Conservation (phyloP, 2,888 invertebrate genomes). For the Plemyria rubiginata region DNA sequence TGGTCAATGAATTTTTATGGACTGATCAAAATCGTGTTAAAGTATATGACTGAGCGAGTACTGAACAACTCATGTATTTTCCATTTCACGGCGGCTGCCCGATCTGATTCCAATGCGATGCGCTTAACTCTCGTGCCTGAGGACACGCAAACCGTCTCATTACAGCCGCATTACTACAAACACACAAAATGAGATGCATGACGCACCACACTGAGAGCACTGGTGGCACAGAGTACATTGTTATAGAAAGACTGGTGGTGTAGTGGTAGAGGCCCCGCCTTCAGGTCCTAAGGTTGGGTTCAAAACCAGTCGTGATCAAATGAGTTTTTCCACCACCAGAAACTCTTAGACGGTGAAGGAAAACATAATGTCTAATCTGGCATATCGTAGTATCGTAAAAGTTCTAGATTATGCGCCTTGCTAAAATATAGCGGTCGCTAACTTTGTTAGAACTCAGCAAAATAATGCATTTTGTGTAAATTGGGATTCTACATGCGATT, state of each 20-base stretch:
- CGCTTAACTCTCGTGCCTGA: constrained; percentile 2
- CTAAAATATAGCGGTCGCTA: neutral
- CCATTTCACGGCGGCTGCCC: constrained; percentile 22
- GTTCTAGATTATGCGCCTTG: neutral
- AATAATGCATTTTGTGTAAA: neutral
- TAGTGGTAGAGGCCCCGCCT: too few relatives aligned
- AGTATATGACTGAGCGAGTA: constrained; percentile 5
- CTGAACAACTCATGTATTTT: constrained; percentile 16
- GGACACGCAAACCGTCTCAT: neutral
- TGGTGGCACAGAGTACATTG: too few relatives aligned
- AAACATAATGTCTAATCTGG: too few relatives aligned
- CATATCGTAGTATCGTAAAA: too few relatives aligned
- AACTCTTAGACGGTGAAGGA: too few relatives aligned
- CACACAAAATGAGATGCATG: too few relatives aligned
- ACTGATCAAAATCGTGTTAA: constrained; percentile 20
- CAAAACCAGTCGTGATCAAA: too few relatives aligned
- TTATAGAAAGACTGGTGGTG: too few relatives aligned
- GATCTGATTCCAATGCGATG: constrained; percentile 9
- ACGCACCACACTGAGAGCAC: too few relatives aligned
- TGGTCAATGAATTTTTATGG: constrained; percentile 20
- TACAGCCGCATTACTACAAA: neutral
- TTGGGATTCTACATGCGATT: too few relatives aligned
- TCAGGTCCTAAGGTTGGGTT: too few relatives aligned
- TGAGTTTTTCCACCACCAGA: too few relatives aligned
- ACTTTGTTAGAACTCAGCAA: neutral